phyloP scores from a whole-genome alignment of 2,797 vertebrate genomes.

The Tiaroga cobitis region DNA sequence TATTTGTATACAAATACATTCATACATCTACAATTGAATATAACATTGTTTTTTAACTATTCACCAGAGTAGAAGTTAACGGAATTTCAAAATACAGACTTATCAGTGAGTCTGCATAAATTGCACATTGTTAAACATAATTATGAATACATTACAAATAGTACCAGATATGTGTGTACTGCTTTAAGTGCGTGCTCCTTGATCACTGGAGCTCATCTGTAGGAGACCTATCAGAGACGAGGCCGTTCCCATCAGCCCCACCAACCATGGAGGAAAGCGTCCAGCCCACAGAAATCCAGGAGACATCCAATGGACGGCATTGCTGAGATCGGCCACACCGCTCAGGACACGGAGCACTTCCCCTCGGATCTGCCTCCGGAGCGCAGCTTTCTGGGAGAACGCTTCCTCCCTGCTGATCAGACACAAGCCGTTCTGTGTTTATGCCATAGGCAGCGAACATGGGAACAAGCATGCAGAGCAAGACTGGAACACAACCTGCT shows the following conservation, averaged over 20 bases:
- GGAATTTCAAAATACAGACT: not conserved
- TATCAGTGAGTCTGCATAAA: not conserved
- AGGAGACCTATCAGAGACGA: slow-evolving; percentile 89
- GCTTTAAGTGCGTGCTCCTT: slow-evolving; percentile 42
- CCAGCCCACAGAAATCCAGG: slow-evolving; percentile 90
- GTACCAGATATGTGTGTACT: not conserved
- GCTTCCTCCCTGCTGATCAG: slow-evolving; percentile 59
- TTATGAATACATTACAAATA: not conserved
- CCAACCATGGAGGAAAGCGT: slow-evolving; percentile 86
- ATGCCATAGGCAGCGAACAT: too few species aligned
- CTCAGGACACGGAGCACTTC: slow-evolving; percentile 82
- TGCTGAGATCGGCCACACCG: slow-evolving; percentile 84
- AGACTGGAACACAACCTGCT: slow-evolving; percentile 62
- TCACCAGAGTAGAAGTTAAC: not conserved
- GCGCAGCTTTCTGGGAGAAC: slow-evolving; percentile 54
- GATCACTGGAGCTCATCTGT: slow-evolving; percentile 70
- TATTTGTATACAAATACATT: not conserved
- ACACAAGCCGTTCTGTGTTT: not conserved
- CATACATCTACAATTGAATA: not conserved
- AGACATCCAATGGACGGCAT: slow-evolving; percentile 94
- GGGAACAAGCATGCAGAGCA: not conserved
- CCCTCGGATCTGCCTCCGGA: slow-evolving; percentile 68
- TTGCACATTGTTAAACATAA: not conserved
- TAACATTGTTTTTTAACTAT: not conserved
- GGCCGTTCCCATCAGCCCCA: slow-evolving; percentile 90